phyloP scores from a whole-genome alignment of 2,888 invertebrate genomes.

The Proisotoma minuta region DNA sequence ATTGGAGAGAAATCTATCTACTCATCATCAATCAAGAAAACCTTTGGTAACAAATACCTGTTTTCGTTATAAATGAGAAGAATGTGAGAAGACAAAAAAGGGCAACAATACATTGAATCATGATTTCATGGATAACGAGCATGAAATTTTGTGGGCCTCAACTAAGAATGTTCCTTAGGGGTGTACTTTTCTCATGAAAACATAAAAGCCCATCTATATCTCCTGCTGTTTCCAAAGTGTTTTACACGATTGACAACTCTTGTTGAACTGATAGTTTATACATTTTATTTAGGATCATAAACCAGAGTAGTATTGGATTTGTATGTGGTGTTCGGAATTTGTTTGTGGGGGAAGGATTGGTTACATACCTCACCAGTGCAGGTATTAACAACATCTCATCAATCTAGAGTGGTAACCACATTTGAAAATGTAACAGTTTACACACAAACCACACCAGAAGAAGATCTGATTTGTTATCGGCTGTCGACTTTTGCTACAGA shows the following conservation, averaged over 20 bases:
- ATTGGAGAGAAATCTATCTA: neutral
- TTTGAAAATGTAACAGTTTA: too few species aligned
- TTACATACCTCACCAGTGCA: too few species aligned
- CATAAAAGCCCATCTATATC: neutral
- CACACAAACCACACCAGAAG: too few species aligned
- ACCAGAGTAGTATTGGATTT: too few species aligned
- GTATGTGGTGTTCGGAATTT: too few species aligned
- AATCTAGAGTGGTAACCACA: too few species aligned
- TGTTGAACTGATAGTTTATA: conserved; percentile 12
- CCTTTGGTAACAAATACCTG: conserved; percentile 6
- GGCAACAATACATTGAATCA: conserved; percentile 5
- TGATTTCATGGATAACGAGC: conserved; percentile 6
- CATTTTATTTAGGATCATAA: conserved; percentile 1
- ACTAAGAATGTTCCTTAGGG: neutral
- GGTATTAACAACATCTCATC: too few species aligned
- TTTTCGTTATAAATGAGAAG: neutral
- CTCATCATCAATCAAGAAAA: conserved; percentile 4
- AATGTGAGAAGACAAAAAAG: neutral
- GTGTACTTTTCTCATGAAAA: conserved; percentile 1
- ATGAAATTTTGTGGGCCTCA: conserved; percentile 3
- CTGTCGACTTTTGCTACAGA: too few species aligned
- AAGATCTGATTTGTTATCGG: neutral
- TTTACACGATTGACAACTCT: conserved; percentile 16
- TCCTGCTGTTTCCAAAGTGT: conserved; percentile 15
- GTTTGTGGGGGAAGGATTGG: too few species aligned